A percentile compares a stretch with the other conserved stretches of the same genome.
These are phyloP conservation scores for Progne subis DNA, from an alignment of 2,113 vertebrate genomes.

Conservation along the genomic window DNA sequence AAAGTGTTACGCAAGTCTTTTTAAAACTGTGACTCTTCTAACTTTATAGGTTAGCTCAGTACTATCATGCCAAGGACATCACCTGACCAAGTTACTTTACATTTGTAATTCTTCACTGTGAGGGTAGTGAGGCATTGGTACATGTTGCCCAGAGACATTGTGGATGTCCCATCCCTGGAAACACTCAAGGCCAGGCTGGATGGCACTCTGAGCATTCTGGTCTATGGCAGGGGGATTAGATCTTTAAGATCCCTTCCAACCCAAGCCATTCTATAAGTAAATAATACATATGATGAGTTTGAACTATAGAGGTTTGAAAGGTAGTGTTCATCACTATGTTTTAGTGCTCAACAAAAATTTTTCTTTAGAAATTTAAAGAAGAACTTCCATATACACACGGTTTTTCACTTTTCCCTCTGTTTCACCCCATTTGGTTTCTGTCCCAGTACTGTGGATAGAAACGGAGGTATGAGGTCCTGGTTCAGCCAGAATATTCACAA, in stretches of 20 bases:
- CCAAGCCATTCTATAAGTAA: background rate
- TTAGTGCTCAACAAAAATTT: background rate
- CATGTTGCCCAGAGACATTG: background rate
- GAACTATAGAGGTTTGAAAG: background rate
- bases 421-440: background rate
- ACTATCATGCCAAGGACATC: background rate
- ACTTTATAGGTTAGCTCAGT: background rate
- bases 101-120: background rate
- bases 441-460: background rate
- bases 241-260: background rate
- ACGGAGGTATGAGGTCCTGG: fast-evolving
- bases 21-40: background rate
- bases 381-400: fast-evolving
- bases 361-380: background rate
- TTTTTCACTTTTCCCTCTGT: background rate
- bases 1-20: background rate
- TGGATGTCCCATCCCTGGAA: background rate
- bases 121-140: background rate
- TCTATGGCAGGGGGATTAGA: no score
- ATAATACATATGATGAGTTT: background rate
- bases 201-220: background rate
- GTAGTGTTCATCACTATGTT: background rate
- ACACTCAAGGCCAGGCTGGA: background rate
- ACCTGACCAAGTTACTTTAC: background rate
- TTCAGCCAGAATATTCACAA: background rate